phyloP scores from a whole-genome alignment of 1,140 invertebrate species.

The Magallana ariakensis region DNA sequence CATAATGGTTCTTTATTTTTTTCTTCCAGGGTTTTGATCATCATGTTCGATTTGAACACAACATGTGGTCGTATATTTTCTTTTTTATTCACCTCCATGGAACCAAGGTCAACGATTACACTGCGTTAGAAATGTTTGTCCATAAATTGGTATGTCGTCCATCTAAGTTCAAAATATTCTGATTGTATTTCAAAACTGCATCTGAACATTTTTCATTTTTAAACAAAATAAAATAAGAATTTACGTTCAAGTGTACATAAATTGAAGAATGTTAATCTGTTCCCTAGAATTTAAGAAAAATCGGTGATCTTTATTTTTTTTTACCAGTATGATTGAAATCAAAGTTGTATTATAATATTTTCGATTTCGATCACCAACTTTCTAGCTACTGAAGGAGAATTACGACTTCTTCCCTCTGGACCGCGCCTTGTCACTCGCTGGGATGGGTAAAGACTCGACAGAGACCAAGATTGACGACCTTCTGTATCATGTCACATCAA shows the following conservation, averaged over 20 bases:
- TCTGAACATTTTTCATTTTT: too few species aligned
- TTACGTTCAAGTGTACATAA: too few species aligned
- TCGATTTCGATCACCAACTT: neutral
- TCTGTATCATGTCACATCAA: conserved; percentile 75
- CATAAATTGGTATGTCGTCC: conserved; percentile 70
- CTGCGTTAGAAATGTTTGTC: conserved; percentile 78
- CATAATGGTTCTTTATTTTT: conserved; percentile 33
- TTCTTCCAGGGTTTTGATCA: conserved; percentile 77
- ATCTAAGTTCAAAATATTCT: too few species aligned
- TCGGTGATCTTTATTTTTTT: too few species aligned
- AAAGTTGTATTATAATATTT: too few species aligned
- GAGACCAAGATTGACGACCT: conserved; percentile 78
- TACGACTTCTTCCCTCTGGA: conserved; percentile 80
- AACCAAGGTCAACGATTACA: conserved; percentile 79
- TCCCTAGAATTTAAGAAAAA: too few species aligned
- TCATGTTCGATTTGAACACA: conserved; percentile 78
- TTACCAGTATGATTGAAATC: too few species aligned
- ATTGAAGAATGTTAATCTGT: too few species aligned
- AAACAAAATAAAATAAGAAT: too few species aligned
- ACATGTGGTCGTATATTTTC: conserved; percentile 80
- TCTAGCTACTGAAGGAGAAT: conserved; percentile 77
- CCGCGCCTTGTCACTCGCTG: conserved; percentile 75
- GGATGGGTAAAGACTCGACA: conserved; percentile 77
- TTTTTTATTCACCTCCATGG: conserved; percentile 80
- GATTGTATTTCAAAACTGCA: too few species aligned